phyloP scores from a whole-genome alignment of 1,140 invertebrate species.

The Frieseomelitta varia region DNA sequence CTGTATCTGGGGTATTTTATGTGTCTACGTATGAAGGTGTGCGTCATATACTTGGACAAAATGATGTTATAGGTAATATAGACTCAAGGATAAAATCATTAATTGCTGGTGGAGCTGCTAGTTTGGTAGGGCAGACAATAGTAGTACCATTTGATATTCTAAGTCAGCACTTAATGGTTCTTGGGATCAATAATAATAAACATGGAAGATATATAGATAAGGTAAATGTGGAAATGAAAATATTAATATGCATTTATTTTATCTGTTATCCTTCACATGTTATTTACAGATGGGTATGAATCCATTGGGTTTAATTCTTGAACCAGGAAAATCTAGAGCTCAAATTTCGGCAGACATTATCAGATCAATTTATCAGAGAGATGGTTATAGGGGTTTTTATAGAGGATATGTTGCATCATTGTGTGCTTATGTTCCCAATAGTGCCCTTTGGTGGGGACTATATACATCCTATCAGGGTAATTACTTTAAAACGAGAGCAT shows the following conservation, averaged over 20 bases:
- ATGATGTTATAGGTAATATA: constrained; percentile 78
- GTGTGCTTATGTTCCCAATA: constrained; percentile 96
- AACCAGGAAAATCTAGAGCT: constrained; percentile 84
- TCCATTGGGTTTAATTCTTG: constrained; percentile 86
- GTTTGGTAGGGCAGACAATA: constrained; percentile 96
- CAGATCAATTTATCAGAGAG: constrained; percentile 87
- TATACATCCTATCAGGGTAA: constrained; percentile 97
- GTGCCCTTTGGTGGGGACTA: constrained; percentile 97
- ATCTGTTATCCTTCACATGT: background rate
- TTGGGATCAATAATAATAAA: constrained; percentile 87
- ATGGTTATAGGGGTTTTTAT: constrained; percentile 95
- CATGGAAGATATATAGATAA: constrained; percentile 79
- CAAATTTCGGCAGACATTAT: constrained; percentile 88
- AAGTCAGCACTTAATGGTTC: constrained; percentile 98
- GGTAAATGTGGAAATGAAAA: constrained; percentile 44
- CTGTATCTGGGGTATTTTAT: constrained; percentile 95
- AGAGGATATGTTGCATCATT: constrained; percentile 96
- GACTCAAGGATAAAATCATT: constrained; percentile 87
- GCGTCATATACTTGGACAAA: constrained; percentile 88
- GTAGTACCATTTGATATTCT: constrained; percentile 98
- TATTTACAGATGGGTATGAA: constrained; percentile 85
- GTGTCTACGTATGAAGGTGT: constrained; percentile 98
- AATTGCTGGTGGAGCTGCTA: constrained; percentile 93
- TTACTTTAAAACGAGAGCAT: background rate
- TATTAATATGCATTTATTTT: background rate